These are phyloP conservation scores for Chironomus striatipennis DNA, from an alignment of 1,140 invertebrate species.

Conservation along the genomic window DNA sequence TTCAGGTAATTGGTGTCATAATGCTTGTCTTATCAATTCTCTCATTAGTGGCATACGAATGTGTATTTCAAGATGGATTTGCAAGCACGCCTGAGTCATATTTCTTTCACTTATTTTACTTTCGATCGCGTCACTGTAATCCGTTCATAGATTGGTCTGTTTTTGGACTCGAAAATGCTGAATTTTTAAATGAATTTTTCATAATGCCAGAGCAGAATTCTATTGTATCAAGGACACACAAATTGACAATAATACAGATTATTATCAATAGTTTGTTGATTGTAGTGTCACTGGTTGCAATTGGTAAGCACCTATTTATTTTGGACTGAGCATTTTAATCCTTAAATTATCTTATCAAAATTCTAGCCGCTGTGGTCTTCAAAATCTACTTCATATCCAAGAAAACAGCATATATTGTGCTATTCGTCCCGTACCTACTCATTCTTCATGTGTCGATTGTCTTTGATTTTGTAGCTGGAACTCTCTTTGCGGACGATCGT, in stretches of 20 bases:
- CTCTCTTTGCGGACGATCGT: not conserved
- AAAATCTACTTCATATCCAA: not conserved
- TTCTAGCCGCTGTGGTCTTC: not conserved
- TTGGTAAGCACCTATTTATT: not conserved
- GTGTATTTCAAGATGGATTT: not conserved
- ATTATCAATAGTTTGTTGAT: not conserved
- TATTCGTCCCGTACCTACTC: not conserved
- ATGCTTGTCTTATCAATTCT: not conserved
- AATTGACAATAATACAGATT: not conserved
- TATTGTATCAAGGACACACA: not conserved
- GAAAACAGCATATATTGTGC: not conserved
- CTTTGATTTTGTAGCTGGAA: not conserved
- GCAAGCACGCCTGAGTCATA: not conserved
- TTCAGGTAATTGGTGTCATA: not conserved
- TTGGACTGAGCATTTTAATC: not conserved
- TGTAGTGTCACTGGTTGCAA: not conserved
- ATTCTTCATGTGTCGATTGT: not conserved
- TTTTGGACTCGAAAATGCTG: not conserved
- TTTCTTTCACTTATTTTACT: slow-evolving; percentile 11
- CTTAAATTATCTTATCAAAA: not conserved
- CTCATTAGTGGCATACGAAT: not conserved
- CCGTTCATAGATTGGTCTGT: not conserved
- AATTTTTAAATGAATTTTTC: not conserved
- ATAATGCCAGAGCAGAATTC: not conserved
- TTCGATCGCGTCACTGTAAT: not conserved